Conservation (phyloP, 2,888 invertebrate genomes). For the Hartigia nigra region DNA sequence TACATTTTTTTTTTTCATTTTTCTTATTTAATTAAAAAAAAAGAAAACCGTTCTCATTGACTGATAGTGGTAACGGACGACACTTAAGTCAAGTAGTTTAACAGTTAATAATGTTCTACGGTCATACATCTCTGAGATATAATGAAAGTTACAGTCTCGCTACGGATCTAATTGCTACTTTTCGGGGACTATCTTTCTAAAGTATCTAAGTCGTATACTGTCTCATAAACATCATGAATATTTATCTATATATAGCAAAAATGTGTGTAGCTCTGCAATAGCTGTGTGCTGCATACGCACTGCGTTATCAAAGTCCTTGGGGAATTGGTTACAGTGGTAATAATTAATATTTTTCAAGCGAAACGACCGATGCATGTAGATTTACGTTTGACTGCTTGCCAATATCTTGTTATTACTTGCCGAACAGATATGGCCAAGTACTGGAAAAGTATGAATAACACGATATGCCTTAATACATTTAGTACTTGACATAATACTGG, state of each 20-base stretch:
- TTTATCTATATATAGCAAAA: neutral
- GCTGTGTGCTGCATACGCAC: neutral
- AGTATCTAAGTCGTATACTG: neutral
- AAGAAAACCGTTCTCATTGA: neutral
- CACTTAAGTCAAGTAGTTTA: conserved; percentile 3
- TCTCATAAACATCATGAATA: neutral
- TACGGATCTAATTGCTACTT: neutral
- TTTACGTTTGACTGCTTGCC: neutral
- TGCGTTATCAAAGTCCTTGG: neutral
- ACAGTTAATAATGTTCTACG: neutral
- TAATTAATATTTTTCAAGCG: neutral
- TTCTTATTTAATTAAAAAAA: neutral
- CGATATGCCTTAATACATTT: neutral
- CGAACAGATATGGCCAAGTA: neutral
- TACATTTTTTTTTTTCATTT: neutral
- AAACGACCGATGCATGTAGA: neutral
- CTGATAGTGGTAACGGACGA: neutral
- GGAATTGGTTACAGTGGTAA: neutral
- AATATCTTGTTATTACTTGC: neutral
- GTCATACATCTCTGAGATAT: neutral
- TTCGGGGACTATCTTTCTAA: neutral
- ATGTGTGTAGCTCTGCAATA: neutral
- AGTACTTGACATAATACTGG: neutral
- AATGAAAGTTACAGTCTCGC: neutral
- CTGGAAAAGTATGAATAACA: neutral